Conservation (phyloP, 2,797 vertebrate genomes). For the Botia almorhae region DNA sequence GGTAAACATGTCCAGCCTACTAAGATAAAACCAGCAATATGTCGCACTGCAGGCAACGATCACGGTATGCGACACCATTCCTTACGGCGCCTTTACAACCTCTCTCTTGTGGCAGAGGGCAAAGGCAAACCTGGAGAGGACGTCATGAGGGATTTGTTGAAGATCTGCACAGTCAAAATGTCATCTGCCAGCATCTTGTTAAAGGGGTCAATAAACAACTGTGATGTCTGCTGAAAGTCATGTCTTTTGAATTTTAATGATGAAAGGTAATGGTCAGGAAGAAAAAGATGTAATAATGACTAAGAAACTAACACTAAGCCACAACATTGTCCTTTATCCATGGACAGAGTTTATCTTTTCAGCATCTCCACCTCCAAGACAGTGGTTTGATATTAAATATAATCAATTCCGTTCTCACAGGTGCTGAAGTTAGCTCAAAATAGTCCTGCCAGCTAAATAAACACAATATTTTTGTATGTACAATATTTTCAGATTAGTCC, state of each 20-base stretch:
- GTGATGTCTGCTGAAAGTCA: too few species aligned
- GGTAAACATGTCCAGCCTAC: conserved; percentile 81
- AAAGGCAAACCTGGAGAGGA: conserved; percentile 19
- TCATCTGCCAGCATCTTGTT: conserved; percentile 7
- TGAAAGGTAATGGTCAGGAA: neutral
- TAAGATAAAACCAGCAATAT: conserved; percentile 74
- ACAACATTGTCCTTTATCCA: too few species aligned
- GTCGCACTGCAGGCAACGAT: conserved; percentile 76
- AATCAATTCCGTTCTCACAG: too few species aligned
- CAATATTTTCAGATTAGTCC: too few species aligned
- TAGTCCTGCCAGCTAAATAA: too few species aligned
- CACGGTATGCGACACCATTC: conserved; percentile 66
- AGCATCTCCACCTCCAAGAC: too few species aligned
- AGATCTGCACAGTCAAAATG: conserved; percentile 11
- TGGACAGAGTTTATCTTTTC: too few species aligned
- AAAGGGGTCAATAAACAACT: too few species aligned
- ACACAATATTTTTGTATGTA: too few species aligned
- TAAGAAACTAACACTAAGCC: too few species aligned
- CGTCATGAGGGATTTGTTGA: neutral
- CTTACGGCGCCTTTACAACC: conserved; percentile 34
- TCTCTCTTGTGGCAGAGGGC: conserved; percentile 4
- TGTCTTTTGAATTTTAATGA: neutral
- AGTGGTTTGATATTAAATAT: too few species aligned
- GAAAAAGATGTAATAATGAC: neutral
- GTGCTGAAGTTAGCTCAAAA: too few species aligned